A percentile compares a stretch with the other conserved stretches of the same genome.
Conservation (phyloP, 2,113 vertebrate genomes). For the Galeopterus variegatus region DNA sequence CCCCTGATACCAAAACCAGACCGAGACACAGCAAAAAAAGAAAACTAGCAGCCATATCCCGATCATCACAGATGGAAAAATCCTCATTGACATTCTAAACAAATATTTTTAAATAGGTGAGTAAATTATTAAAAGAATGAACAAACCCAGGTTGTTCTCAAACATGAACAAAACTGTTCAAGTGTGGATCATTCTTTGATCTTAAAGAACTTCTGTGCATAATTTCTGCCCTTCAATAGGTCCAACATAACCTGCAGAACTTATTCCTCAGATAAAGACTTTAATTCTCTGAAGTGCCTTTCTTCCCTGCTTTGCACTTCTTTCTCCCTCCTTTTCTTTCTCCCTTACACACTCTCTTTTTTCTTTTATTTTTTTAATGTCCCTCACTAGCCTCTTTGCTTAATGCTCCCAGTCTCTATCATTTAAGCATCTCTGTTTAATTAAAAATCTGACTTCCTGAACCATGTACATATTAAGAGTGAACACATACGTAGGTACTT, state of each 20-base stretch:
- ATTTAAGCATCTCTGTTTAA: not conserved
- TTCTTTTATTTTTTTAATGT: not conserved
- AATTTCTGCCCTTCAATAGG: not conserved
- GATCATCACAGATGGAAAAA: too few species aligned
- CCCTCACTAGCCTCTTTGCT: not conserved
- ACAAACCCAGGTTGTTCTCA: not conserved
- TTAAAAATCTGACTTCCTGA: not conserved
- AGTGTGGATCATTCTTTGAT: not conserved
- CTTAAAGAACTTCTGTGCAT: not conserved
- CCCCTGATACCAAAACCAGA: too few species aligned
- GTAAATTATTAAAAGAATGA: not conserved
- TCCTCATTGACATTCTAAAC: not conserved
- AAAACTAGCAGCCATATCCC: too few species aligned
- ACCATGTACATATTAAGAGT: not conserved
- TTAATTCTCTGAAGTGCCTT: not conserved
- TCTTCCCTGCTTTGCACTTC: not conserved
- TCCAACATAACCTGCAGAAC: not conserved
- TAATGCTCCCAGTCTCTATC: not conserved
- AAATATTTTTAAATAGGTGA: constrained; percentile 26
- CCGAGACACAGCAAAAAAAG: too few species aligned
- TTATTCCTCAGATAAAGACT: not conserved
- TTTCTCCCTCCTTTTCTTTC: not conserved
- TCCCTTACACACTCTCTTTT: too few species aligned
- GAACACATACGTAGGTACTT: not conserved
- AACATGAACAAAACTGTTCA: not conserved